Evolutionary conservation across 2,797 vertebrate genomes (phyloP), one percentile per base, ranked within the genome.

Genomic region (Clarias fuscus): DNA sequence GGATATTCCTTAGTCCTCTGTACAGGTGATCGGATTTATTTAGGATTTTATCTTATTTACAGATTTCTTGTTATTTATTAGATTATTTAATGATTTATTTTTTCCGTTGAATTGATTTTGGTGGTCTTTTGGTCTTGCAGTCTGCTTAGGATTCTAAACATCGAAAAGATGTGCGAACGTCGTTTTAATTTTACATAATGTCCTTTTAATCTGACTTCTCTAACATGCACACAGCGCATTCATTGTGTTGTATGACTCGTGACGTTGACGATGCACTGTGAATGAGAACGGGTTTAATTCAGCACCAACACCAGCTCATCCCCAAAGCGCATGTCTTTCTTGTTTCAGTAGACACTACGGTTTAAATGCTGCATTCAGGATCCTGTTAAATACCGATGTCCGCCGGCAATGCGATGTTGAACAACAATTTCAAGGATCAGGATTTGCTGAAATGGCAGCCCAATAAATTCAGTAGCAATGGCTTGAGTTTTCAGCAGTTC

Each of bases 61-160:
- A 43, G 76, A 86, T 73, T 73, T 81, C 6, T n/a, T 81, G 62
- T 84, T 87, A 87, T 87, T 87, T 87, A 87, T 82, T 84, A 75
- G 43, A 81, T 61, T 87, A 84, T 87, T 79, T 84, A 71, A 81
- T 56, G 53, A 56, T 14, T 56, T 48, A 0, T 48, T 48, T 48
- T 56, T 53, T 53, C 48, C 2, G 13, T 59, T 81, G 37, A 67
- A n/a, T 73, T 64, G 61, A 24, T 62, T 24, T n/a, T 1, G 62
- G 0, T 27, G 15, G 14, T 33, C 13, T 67, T 22, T 70, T 82
- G 76, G 11, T 68, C 14, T 27, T 64, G 11, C 2, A 7, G 40
- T 68, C n/a, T 3, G 14, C 48, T 27, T 67, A 27, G 14, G 61
- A 80, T 80, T 48, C 15, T 61, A 37, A 62, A 77, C 53, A 17